Percentiles rank a stretch among this genome's conserved stretches.
phyloP scores from a whole-genome alignment of 2,888 invertebrate species.

The Chrysolina americana region DNA sequence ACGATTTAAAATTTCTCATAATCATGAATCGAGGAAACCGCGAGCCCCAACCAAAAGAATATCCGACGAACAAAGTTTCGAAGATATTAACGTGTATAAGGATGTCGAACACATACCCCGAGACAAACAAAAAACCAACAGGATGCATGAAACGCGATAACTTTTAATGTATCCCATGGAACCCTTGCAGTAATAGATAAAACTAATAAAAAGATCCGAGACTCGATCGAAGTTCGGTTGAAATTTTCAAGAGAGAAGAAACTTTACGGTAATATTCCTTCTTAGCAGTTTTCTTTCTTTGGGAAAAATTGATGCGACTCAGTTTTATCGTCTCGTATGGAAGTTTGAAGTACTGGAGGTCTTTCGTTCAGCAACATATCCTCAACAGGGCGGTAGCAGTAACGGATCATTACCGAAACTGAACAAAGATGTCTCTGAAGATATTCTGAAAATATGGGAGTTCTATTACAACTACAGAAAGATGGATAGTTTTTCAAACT shows the following conservation, averaged over 20 bases:
- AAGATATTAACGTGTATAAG: conserved; percentile 22
- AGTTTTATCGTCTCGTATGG: background rate
- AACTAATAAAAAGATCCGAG: conserved; percentile 39
- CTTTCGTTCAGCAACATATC: background rate
- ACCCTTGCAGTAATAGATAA: conserved; percentile 42
- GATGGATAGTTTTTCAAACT: no score
- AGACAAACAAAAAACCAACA: conserved; percentile 35
- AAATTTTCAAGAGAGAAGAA: conserved; percentile 34
- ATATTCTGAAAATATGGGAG: no score
- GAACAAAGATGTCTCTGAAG: background rate
- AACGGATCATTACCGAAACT: background rate
- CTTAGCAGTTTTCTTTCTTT: background rate
- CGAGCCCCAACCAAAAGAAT: background rate
- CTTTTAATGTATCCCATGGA: conserved; percentile 42
- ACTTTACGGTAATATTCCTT: conserved; percentile 39
- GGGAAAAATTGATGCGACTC: background rate
- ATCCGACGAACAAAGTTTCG: background rate
- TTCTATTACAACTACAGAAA: no score
- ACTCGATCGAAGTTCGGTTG: conserved; percentile 30
- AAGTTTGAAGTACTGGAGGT: conserved; percentile 6
- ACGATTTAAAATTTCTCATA: background rate
- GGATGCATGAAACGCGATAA: conserved; percentile 47
- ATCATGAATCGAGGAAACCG: background rate
- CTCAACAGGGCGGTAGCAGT: background rate
- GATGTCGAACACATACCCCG: conserved; percentile 26